Evolutionary conservation across 2,113 vertebrate genomes (phyloP).

Genomic region (Istiophorus platypterus): DNA sequence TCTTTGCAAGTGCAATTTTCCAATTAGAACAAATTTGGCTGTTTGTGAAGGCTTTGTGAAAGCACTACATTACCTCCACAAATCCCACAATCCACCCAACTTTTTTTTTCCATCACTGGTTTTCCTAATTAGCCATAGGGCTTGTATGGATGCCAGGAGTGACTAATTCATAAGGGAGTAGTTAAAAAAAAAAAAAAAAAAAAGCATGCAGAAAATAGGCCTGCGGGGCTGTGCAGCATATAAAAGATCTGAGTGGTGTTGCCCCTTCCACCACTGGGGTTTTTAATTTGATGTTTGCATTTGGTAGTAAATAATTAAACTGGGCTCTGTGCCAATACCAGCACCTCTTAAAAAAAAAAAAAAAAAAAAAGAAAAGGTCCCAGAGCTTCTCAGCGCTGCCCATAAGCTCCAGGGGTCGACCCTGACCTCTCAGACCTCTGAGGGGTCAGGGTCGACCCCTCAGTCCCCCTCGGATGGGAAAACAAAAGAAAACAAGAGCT

Average conservation of each 20-base stretch:
- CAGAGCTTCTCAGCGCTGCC: neutral
- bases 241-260: slow-evolving; percentile 43
- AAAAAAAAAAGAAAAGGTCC: too few relatives aligned
- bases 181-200: slow-evolving; percentile 34
- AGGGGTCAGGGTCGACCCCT: too few relatives aligned
- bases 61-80: slow-evolving; percentile 37
- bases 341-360: too few relatives aligned
- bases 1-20: slow-evolving; percentile 22
- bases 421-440: slow-evolving; percentile 41
- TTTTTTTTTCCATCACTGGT: slow-evolving; percentile 19
- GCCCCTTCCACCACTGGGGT: neutral
- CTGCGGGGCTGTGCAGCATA: slow-evolving; percentile 27
- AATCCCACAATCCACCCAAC: slow-evolving; percentile 30
- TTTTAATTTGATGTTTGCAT: neutral
- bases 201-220: slow-evolving; percentile 26
- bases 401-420: neutral
- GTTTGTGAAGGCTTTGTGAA: slow-evolving; percentile 16
- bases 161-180: slow-evolving; percentile 59
- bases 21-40: slow-evolving; percentile 40
- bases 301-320: slow-evolving; percentile 18
- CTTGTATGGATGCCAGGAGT: slow-evolving; percentile 52
- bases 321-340: neutral
- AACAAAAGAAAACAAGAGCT: neutral
- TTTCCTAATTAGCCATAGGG: slow-evolving; percentile 52
- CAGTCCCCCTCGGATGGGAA: neutral